Conservation (phyloP, 2,113 vertebrate species). For the Trematocara marginatum region DNA sequence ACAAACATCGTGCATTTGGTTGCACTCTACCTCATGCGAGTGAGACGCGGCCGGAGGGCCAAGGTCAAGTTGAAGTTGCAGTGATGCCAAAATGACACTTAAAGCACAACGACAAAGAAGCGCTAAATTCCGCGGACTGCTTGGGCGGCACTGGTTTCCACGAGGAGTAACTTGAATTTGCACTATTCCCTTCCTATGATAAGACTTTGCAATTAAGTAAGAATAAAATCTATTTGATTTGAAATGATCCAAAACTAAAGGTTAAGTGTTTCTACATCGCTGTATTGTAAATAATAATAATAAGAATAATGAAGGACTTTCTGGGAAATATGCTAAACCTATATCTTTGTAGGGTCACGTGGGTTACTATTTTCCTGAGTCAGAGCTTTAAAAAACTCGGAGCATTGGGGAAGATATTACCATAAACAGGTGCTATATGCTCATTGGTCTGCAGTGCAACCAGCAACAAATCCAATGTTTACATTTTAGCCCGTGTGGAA, state of each 20-base stretch:
- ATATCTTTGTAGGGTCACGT: background rate
- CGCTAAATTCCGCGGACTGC: background rate
- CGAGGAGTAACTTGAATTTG: background rate
- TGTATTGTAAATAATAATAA: background rate
- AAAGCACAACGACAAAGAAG: background rate
- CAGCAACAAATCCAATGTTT: background rate
- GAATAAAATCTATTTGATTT: background rate
- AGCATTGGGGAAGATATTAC: background rate
- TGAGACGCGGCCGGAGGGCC: constrained; percentile 82
- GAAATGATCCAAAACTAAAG: background rate
- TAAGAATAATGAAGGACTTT: fast-evolving
- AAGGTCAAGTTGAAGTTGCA: constrained; percentile 98
- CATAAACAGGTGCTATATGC: background rate
- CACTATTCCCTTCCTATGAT: background rate
- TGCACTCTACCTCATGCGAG: background rate
- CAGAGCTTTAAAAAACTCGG: background rate
- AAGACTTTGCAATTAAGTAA: background rate
- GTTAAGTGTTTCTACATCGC: background rate
- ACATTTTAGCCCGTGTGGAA: background rate
- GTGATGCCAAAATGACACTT: constrained; percentile 72
- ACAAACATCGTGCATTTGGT: constrained; percentile 11
- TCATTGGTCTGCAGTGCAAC: background rate
- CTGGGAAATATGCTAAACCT: background rate
- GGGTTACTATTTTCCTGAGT: background rate
- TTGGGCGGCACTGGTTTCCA: background rate